Conservation (phyloP, 2,113 vertebrate genomes). For the Dasyprocta punctata region DNA sequence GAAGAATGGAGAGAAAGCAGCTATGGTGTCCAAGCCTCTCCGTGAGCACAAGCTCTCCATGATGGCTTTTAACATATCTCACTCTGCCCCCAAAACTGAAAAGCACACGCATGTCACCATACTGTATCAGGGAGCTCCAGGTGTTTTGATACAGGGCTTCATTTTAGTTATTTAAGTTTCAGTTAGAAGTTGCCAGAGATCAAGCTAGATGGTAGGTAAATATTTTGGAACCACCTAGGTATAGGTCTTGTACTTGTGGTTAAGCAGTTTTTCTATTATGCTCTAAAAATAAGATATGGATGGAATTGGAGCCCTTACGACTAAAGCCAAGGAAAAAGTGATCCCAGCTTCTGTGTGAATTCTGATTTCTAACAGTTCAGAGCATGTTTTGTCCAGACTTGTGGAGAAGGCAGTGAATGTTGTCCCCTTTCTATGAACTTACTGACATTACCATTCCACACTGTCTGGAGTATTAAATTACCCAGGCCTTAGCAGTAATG, state of each 20-base stretch:
- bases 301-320: neutral
- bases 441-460: neutral
- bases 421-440: neutral
- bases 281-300: neutral
- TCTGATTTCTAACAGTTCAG: neutral
- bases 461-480: neutral
- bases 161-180: neutral
- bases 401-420: neutral
- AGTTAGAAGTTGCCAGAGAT: neutral
- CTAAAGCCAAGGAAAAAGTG: neutral
- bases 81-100: neutral
- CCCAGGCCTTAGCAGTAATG: neutral
- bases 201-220: neutral
- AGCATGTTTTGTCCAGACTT: neutral
- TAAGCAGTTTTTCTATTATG: neutral
- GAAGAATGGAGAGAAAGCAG: neutral
- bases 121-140: accelerated
- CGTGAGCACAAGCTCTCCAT: neutral
- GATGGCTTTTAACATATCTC: neutral
- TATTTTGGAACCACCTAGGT: neutral
- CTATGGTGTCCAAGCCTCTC: neutral
- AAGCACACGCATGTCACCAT: neutral
- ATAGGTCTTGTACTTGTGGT: neutral
- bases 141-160: neutral
- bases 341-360: neutral